A percentile compares a stretch with the other conserved stretches of the same genome.
Conservation (phyloP, 2,113 vertebrate genomes). For the Ciconia maguari region DNA sequence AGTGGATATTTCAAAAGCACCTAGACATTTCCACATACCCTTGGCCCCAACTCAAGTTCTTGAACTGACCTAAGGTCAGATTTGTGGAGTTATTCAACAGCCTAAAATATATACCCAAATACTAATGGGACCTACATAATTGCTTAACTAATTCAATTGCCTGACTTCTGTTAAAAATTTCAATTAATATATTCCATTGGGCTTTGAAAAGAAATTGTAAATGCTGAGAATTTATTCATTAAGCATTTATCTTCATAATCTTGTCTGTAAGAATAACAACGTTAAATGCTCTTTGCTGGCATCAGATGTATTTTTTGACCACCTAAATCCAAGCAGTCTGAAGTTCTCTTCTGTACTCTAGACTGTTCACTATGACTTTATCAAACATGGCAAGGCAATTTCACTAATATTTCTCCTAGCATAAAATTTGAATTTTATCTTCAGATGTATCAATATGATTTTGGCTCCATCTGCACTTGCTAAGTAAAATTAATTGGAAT, state of each 20-base stretch:
- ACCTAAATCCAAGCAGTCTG: not conserved
- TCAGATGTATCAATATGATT: not conserved
- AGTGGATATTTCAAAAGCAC: not conserved
- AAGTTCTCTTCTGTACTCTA: not conserved
- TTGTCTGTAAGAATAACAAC: not conserved
- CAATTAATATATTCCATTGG: not conserved
- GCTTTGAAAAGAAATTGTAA: conserved; percentile 5
- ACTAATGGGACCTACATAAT: not conserved
- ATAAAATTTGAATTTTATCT: conserved; percentile 1
- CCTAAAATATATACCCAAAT: not conserved
- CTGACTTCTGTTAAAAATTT: not conserved
- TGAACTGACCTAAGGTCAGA: not conserved
- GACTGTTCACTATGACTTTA: not conserved
- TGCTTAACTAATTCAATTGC: conserved; percentile 4
- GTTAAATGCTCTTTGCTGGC: not conserved
- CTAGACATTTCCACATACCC: not conserved
- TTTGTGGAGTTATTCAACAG: not conserved
- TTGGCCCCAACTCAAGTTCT: not conserved
- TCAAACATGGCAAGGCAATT: not conserved
- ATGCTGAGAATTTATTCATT: conserved; percentile 17
- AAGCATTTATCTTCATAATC: not conserved
- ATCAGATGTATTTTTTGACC: not conserved
- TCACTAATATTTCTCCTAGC: not conserved
- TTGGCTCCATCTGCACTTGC: not conserved
- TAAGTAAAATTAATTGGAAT: conserved; percentile 24